phyloP scores from a whole-genome alignment of 2,113 vertebrate genomes.

The Maccullochella peelii region DNA sequence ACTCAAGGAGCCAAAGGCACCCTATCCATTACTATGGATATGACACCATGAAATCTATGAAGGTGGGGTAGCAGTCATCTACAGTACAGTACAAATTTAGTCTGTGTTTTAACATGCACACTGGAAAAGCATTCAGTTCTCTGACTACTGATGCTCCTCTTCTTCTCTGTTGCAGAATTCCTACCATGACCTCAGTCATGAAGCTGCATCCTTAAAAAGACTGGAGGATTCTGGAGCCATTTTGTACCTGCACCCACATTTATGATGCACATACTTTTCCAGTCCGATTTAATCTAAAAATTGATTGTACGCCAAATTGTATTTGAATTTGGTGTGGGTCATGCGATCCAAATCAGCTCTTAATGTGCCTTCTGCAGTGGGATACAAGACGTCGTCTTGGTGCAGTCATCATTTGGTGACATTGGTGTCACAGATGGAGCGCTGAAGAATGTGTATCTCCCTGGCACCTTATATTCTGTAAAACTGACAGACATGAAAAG shows the following conservation, averaged over 20 bases:
- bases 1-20: constrained; percentile 80
- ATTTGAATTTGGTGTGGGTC: constrained; percentile 9
- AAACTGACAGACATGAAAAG: background rate
- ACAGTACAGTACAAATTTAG: background rate
- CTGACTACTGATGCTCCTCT: background rate
- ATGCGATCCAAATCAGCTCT: background rate
- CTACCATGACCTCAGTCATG: constrained; percentile 80
- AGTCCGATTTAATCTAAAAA: background rate
- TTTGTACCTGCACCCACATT: constrained; percentile 76
- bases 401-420: background rate
- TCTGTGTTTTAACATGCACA: background rate
- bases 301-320: background rate
- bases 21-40: constrained; percentile 94
- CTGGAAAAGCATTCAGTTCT: background rate
- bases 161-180: constrained; percentile 75
- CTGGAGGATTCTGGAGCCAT: constrained; percentile 81
- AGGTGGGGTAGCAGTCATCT: constrained; percentile 74
- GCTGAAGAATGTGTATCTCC: constrained; percentile 17
- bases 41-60: constrained; percentile 92
- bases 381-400: background rate
- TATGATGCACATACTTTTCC: constrained; percentile 56
- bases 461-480: constrained; percentile 30
- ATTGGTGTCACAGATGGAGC: background rate
- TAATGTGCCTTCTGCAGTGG: constrained; percentile 55
- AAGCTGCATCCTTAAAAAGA: constrained; percentile 80